phyloP scores from a whole-genome alignment of 2,888 invertebrate species.

The Pristionchus japonicus region DNA sequence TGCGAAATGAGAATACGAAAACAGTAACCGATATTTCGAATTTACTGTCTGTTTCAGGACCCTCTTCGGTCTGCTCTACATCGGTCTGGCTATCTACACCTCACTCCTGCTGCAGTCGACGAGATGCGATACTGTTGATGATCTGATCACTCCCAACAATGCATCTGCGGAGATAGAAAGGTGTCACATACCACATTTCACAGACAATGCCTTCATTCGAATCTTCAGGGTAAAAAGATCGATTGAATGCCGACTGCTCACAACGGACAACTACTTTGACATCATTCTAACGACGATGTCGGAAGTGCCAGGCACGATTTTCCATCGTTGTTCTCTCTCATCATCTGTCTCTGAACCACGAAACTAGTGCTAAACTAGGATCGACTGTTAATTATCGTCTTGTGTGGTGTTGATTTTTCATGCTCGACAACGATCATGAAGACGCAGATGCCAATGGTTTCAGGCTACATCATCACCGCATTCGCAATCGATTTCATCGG shows the following conservation, averaged over 20 bases:
- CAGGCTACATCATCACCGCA: not conserved
- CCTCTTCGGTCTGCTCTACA: not conserved
- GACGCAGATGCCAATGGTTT: not conserved
- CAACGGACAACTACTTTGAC: not conserved
- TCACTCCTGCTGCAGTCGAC: not conserved
- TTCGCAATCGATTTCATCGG: not conserved
- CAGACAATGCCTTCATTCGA: too few species aligned
- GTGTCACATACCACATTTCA: too few species aligned
- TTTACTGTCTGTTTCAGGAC: not conserved
- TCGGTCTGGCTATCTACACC: not conserved
- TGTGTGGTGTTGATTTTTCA: too few species aligned
- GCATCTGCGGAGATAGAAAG: too few species aligned
- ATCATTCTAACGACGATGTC: conserved; percentile 2
- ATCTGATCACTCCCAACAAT: too few species aligned
- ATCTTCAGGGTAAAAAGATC: not conserved
- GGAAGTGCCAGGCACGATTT: not conserved
- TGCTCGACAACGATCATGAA: too few species aligned
- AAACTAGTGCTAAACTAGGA: too few species aligned
- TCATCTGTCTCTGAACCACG: too few species aligned
- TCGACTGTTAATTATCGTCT: too few species aligned
- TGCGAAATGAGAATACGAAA: too few species aligned
- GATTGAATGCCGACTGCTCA: not conserved
- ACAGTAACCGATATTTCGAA: too few species aligned
- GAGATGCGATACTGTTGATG: not conserved
- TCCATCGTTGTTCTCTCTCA: not conserved